Evolutionary conservation across 2,113 vertebrate species (phyloP), one percentile per base, ranked within the genome.

Genomic region (Lonchura striata): DNA sequence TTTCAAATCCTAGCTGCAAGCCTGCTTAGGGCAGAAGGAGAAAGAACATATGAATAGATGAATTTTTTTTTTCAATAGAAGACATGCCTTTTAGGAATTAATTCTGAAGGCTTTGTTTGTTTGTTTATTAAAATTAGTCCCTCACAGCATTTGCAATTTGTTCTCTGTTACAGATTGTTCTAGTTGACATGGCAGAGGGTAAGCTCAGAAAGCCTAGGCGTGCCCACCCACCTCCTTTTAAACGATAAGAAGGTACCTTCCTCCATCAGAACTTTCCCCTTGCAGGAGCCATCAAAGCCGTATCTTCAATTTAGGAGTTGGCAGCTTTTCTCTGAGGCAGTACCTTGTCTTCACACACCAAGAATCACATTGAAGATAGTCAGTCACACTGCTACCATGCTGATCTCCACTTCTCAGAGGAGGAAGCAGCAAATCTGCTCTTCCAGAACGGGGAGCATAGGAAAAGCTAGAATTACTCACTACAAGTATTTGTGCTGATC

Each of bases 401-500:
- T 74, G 81, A 94, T 91, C 42, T 65, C 64, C 42, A 33, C 74
- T 89, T 87, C 60, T 93, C 78, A 79, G 46, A 79, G 61, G 49
- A 87, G 47, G 46, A 90, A 87, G 49, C 15, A 91, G 63, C 61
- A 94, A 31, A 87, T 80, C 66, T 93, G 35, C 53, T 96, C 88
- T 72, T 96, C 92, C 75, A 86, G 94, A 96, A 93, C 94, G 69
- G 28, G 46, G 75, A 94, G 44, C 90, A 82, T 25, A 85, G 78
- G 66, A 91, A 87, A 79, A 90, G 70, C 87, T 87, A 87, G 85
- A 82, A 90, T 89, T 82, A 87, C 82, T 85, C 6, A 13, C 61
- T 76, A 75, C 70, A 88, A 94, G 78, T 82, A 52, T 90, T 96
- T 75, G 24, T 82, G 85, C 66, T 91, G 61, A 87, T 69, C 65